Base-by-base conservation (phyloP, 2,888 invertebrate species). In the Pseudococcus jackbeardsleyi region DNA sequence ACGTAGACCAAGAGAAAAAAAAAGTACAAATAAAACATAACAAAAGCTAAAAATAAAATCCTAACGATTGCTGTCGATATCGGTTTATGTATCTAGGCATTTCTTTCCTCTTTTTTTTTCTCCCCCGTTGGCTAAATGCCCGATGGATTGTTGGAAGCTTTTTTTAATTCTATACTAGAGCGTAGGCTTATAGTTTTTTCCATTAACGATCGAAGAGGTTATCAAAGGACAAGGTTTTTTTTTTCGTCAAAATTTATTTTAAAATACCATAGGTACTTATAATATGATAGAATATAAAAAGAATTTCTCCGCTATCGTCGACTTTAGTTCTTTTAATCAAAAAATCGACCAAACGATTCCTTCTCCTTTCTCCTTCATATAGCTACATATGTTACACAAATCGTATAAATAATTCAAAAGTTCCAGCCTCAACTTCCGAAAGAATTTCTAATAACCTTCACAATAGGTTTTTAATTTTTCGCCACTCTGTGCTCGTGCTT, bases 21-120 rank as follows among this genome's bases (percentile, higher is more conserved):
- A 26, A 72, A 5, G 33, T 17, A 72, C 15, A 72, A 26, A 33
- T 15, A 33, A 72, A 72, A 72, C 72, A 72, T 72, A 72, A 72
- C 72, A 33, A 72, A 72, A 72, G 72, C 72, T 72, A 72, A 72
- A 72, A 72, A 72, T 72, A 72, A 72, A 72, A 33, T 33, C 72
- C 33, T 72, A 72, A 72, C 33, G 72, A 72, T 72, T 72, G 42
- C 42, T 42, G 72, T 19, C 72, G 72, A 72, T 72, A 72, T 33
- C 33, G 72, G 22, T 68, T 68, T 68, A 68, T 68, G 68, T 68
- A 68, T 68, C 26, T 26, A 15, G 26, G 68, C 15, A 68, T 72
- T 33, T 33, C 17, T 17, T 72, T 33, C 15, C 33, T 72, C 33
- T 22, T 64, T 64, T 22, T n/a, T 64, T 64, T 22, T n/a, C 22